Evolutionary conservation across 2,797 vertebrate genomes (phyloP), one percentile per base, ranked within the genome.

Genomic region (Poecilia velifera): DNA sequence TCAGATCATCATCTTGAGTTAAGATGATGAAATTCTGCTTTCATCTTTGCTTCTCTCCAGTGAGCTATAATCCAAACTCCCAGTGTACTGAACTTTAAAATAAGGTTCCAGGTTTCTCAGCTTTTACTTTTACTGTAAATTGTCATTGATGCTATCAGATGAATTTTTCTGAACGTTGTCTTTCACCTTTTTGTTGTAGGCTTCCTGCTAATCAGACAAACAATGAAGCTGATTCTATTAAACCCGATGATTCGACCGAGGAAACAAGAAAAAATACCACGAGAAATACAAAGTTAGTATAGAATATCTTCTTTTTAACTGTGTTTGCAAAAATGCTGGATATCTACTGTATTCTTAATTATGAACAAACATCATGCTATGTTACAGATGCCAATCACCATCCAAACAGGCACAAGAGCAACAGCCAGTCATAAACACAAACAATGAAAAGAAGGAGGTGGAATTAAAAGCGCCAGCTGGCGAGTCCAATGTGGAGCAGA

Each of bases 231-330:
- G 36, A 75, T 79, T 47, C 57, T 75, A 53, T 70, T 22, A 22
- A 12, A n/a, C 57, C 76, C 68, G 79, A 83, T 68, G 72, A 62
- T 66, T 70, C 36, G 76, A 78, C 72, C 41, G 47, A 82, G 72
- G 79, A 51, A 36, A 59, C 85, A 85, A 75, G 57, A 75, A 75
- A 47, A 47, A 77, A 86, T 76, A 72, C 46, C 7, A 36, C 41
- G 47, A 51, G 73, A 0, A 57, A 86, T 76, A 46, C 28, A 85
- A 87, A 83, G 85, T 94, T 66, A 87, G 90, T 91, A 62, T 77
- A 76, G 36, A 3, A 78, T 22, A 84, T 45, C 10, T 62, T 76
- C 66, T 68, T 45, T 76, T 10, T 70, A 20, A 39, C 34, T 22
- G 34, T 22, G 18, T 66, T 66, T 66, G 34, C 18, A 39, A 59